phyloP scores from a whole-genome alignment of 2,113 vertebrate genomes.

The Pseudorasbora parva region DNA sequence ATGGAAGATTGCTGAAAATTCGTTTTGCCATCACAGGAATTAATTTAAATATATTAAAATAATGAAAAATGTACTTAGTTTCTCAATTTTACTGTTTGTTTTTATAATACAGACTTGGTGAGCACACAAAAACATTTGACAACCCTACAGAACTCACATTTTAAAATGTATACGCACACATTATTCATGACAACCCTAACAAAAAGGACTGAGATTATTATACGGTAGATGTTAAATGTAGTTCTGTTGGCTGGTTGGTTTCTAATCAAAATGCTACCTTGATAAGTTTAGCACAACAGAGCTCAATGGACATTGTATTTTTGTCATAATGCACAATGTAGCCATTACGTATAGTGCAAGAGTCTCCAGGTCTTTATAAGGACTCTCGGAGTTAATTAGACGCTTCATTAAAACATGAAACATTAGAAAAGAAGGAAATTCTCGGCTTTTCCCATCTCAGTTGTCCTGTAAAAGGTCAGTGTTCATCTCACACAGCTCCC shows the following conservation, averaged over 20 bases:
- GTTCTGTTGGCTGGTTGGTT: not conserved
- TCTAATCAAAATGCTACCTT: not conserved
- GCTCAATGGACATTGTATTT: not conserved
- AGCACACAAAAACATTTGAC: no score
- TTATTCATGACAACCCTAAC: not conserved
- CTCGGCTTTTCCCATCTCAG: not conserved
- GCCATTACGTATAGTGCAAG: no score
- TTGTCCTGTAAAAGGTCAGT: slow-evolving; percentile 37
- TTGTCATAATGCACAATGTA: not conserved
- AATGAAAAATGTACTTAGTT: not conserved
- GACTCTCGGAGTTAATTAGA: slow-evolving; percentile 18
- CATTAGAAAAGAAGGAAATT: slow-evolving; percentile 1
- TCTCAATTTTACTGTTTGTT: no score
- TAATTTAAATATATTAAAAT: no score
- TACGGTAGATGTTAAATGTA: not conserved
- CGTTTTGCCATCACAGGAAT: not conserved
- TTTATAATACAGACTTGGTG: no score
- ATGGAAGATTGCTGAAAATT: not conserved
- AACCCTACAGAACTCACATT: no score
- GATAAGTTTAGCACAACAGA: not conserved
- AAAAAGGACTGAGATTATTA: not conserved
- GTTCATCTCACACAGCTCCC: slow-evolving; percentile 7
- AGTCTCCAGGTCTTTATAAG: not conserved
- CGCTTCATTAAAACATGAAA: slow-evolving; percentile 33
- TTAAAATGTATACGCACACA: not conserved